Evolutionary conservation across 2,888 invertebrate genomes (phyloP), one percentile per base, ranked within the genome.

Genomic region (Conus canariensis): DNA sequence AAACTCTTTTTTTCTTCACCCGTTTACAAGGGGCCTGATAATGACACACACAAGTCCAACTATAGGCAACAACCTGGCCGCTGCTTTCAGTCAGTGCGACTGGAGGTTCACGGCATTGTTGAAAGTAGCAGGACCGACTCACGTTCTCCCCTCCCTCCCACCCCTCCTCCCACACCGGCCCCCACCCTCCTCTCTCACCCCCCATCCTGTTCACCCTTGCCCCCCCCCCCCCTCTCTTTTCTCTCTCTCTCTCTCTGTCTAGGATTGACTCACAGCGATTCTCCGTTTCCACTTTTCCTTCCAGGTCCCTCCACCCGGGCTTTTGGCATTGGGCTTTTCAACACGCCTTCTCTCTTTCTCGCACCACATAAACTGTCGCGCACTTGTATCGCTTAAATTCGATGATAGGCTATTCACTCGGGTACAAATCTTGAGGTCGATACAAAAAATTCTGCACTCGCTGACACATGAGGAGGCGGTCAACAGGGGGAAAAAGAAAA

Each of bases 351-450:
- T 16, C 16, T 0, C 8, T 64, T 64, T 64, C 64, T 14, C 30
- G 77, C 77, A 80, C 77, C 77, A 30, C 77, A 14, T 80, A 80
- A 80, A 80, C 77, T 80, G 77, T 80, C 30, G 77, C 77, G 77
- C 77, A 80, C 77, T 80, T 80, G 77, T 80, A 80, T 30, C 77
- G 77, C 77, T 80, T 80, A 30, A 80, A 45, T 45, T 45, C 77
- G 22, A 80, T 80, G 77, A 80, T 80, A 6, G 77, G 14, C 77
- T 12, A 80, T 80, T 80, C 22, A 80, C 45, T 45, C 30, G 45
- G 77, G 77, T 80, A 80, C 77, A 80, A 80, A 80, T 80, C 30
- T 80, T 8, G 30, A 80, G 77, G 77, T 30, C 77, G 77, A 80
- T 22, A 80, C 77, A 30, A n/a, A 22, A 22, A 80, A 30, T 30